Percentiles rank a stretch among this genome's conserved stretches.
Evolutionary conservation across 2,113 vertebrate species (phyloP).

Genomic region (Gnathonemus longibarbis): DNA sequence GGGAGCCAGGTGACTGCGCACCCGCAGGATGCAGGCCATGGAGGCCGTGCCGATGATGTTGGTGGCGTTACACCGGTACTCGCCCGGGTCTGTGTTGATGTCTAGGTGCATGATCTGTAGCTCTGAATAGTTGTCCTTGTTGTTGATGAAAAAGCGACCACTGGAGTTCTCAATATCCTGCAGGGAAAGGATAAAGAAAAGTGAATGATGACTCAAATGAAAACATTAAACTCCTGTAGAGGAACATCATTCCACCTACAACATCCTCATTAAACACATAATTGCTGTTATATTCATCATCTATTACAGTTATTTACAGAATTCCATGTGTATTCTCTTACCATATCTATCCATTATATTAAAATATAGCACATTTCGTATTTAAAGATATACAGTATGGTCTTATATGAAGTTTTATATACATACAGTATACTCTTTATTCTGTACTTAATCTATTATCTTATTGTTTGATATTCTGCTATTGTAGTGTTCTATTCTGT

Average conservation of each 20-base stretch:
- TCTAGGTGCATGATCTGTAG: slow-evolving; percentile 79
- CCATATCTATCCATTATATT: not conserved
- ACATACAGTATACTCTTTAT: not conserved
- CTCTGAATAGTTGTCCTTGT: slow-evolving; percentile 88
- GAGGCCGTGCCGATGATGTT: slow-evolving; percentile 66
- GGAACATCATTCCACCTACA: not conserved
- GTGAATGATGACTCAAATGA: not conserved
- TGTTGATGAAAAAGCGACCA: slow-evolving; percentile 78
- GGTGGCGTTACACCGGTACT: slow-evolving; percentile 87
- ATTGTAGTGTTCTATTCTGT: not conserved
- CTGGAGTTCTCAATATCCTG: slow-evolving; percentile 80
- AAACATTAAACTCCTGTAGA: not conserved
- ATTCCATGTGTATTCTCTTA: not conserved
- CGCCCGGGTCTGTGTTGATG: slow-evolving; percentile 78
- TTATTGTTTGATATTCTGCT: not conserved
- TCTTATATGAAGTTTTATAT: not conserved
- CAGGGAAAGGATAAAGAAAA: not conserved
- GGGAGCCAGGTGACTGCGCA: slow-evolving; percentile 89
- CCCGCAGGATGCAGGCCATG: slow-evolving; percentile 75
- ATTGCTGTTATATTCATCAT: not conserved
- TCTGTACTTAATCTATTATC: not conserved
- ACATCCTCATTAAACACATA: not conserved
- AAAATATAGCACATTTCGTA: not conserved
- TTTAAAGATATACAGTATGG: not conserved
- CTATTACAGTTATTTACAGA: not conserved